Evolutionary conservation across 2,888 invertebrate genomes (phyloP), one percentile per base, ranked within the genome.

Genomic region (Morpho helenor): DNA sequence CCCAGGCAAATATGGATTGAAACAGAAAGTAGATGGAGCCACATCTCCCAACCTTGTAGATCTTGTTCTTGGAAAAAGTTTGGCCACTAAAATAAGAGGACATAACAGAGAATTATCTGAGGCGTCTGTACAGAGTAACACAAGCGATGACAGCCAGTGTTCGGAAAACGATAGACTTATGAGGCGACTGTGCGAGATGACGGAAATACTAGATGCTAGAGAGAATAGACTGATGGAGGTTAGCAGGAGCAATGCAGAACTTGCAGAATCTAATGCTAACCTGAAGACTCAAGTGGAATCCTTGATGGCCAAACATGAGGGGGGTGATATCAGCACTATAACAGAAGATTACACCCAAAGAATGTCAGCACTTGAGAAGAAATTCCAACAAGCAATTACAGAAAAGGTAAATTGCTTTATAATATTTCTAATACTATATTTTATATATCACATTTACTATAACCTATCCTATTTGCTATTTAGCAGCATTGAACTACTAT

Each of bases 261-360:
- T 98, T 31, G 93, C 93, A 50, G 98, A 98, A 72, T 89, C 84
- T 50, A 94, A 94, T 75, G 83, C 87, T 0, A 92, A 92, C 66
- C 73, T 94, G 52, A 92, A 92, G 70, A 82, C 76, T 9, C 93
- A 94, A 62, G 74, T 95, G 42, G 94, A 94, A 67, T 79, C 84
- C 0, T 77, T 93, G 49, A 80, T 92, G 66, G 86, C 91, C 0
- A 93, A 92, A 70, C 85, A 84, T 68, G 93, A 94, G 60, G 86
- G 87, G 2, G 85, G 91, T 0, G 95, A 95, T 72, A 90, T 95
- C 55, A 92, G 88, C 63, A 92, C 93, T 69, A 93, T 96, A 50
- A 95, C 96, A 0, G 96, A 97, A 74, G 98, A 98, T 74, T 97
- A 97, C 72, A 97, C 97, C 0, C 96, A 96, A 77, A 92, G 98